These are phyloP conservation scores for Pararge aegeria DNA, from an alignment of 1,140 invertebrate species.

Conservation along the genomic window DNA sequence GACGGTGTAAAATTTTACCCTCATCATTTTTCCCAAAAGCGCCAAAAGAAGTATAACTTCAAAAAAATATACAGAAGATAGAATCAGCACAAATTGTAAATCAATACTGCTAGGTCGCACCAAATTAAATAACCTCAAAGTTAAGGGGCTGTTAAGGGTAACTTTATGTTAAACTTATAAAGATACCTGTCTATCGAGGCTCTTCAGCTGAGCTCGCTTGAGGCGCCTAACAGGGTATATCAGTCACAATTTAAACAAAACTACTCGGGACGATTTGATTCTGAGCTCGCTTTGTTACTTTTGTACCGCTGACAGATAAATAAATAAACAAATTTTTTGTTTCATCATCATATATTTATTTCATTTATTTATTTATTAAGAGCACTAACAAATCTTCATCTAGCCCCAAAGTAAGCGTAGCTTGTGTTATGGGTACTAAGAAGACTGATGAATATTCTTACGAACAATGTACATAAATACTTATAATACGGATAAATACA, in stretches of 20 bases:
- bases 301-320: slow-evolving; percentile 44
- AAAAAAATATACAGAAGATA: too few relatives aligned
- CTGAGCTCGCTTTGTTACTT: slow-evolving; percentile 55
- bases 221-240: slow-evolving; percentile 52
- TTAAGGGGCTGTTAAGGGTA: not conserved
- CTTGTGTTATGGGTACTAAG: too few relatives aligned
- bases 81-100: not conserved
- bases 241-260: slow-evolving; percentile 75
- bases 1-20: too few relatives aligned
- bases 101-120: not conserved
- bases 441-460: too few relatives aligned
- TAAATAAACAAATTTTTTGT: not conserved
- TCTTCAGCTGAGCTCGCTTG: slow-evolving; percentile 10
- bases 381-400: too few relatives aligned
- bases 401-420: too few relatives aligned
- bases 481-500: too few relatives aligned
- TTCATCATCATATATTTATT: too few relatives aligned
- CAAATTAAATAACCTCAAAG: not conserved
- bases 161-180: slow-evolving; percentile 7
- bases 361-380: too few relatives aligned
- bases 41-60: too few relatives aligned
- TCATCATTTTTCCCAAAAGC: too few relatives aligned
- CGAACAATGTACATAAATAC: too few relatives aligned
- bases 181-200: slow-evolving; percentile 3
- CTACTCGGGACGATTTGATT: slow-evolving; percentile 59